A percentile compares a stretch with the other conserved stretches of the same genome.
Conservation (phyloP, 2,888 invertebrate genomes). For the Congeria kusceri region DNA sequence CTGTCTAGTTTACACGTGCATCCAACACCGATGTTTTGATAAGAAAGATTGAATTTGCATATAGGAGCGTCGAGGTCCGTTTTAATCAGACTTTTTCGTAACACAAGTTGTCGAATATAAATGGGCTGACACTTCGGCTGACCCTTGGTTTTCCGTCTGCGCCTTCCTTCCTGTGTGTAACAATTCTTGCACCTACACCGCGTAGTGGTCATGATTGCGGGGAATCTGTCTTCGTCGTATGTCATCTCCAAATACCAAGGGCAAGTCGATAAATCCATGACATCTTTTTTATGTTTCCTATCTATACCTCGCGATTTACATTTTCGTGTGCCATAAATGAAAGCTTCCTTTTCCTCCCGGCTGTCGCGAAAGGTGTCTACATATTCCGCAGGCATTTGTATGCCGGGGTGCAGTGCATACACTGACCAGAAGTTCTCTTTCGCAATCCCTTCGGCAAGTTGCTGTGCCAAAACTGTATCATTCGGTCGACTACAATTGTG, state of each 20-base stretch:
- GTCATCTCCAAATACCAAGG: slow-evolving; percentile 34
- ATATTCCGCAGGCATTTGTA: too few species aligned
- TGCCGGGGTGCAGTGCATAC: too few species aligned
- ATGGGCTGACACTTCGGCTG: neutral
- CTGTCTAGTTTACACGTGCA: too few species aligned
- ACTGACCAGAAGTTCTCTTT: neutral
- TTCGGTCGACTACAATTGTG: too few species aligned
- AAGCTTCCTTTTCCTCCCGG: neutral
- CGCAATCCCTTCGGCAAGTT: neutral
- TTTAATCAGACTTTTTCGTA: neutral
- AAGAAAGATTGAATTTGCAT: too few species aligned
- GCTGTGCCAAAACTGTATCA: neutral
- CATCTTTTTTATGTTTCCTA: neutral
- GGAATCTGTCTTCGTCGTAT: slow-evolving; percentile 24
- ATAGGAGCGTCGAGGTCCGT: too few species aligned
- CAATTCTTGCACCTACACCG: slow-evolving; percentile 32
- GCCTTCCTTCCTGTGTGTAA: neutral
- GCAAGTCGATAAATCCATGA: slow-evolving; percentile 22
- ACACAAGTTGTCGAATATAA: neutral
- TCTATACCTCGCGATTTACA: neutral
- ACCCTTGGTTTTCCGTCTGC: neutral
- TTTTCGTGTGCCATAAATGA: neutral
- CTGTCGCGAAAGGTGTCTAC: too few species aligned
- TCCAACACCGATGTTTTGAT: too few species aligned
- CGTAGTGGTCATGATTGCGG: slow-evolving; percentile 11